Evolutionary conservation across 2,797 vertebrate species (phyloP).

Genomic region (Chiroxiphia lanceolata): DNA sequence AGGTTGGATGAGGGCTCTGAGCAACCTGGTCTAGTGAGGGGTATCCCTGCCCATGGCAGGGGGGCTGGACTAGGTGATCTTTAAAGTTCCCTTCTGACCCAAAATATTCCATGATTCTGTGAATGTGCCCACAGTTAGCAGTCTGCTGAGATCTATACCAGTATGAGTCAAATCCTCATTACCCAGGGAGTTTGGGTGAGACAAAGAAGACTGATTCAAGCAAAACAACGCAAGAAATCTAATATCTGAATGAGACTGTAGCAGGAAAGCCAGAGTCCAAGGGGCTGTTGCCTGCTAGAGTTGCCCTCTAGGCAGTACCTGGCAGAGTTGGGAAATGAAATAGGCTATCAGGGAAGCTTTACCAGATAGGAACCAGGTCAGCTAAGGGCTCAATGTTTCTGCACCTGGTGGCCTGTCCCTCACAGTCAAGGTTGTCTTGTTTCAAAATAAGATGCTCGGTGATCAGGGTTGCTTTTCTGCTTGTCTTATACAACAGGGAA

Average conservation of each 20-base stretch:
- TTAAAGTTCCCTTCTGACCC: not conserved
- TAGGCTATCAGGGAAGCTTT: not conserved
- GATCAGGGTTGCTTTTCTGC: not conserved
- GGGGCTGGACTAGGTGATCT: accelerated
- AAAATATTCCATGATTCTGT: not conserved
- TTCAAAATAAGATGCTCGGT: not conserved
- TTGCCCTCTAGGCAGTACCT: not conserved
- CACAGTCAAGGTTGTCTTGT: not conserved
- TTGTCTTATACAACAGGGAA: not conserved
- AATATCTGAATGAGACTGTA: not conserved
- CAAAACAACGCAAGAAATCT: not conserved
- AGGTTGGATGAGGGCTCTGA: not conserved
- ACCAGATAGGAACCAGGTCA: not conserved
- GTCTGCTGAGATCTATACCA: not conserved
- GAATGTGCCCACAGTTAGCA: not conserved
- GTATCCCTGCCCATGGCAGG: not conserved
- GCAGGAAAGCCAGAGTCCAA: not conserved
- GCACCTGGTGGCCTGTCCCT: not conserved
- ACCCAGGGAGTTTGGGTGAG: not conserved
- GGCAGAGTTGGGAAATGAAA: too few relatives aligned
- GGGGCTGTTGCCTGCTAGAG: not conserved
- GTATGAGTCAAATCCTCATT: not conserved
- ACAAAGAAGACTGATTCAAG: not conserved
- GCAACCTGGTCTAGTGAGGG: not conserved
- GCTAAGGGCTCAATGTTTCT: not conserved